phyloP scores from a whole-genome alignment of 2,797 vertebrate species.

The Eidolon dupreanum region DNA sequence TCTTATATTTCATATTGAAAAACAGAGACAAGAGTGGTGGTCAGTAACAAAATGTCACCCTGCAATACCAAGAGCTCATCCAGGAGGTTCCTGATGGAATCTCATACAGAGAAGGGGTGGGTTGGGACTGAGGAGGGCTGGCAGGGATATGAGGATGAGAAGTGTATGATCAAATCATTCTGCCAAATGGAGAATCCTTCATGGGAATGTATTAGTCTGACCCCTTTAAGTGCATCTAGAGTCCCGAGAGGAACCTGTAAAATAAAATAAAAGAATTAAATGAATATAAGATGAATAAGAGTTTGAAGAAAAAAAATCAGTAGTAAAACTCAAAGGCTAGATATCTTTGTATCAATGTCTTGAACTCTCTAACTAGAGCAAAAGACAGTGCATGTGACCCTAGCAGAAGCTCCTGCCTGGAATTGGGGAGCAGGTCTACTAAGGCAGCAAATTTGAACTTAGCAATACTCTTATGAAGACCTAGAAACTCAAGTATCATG shows the following conservation, averaged over 20 bases:
- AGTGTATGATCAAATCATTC: not conserved
- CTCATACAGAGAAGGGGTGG: rapidly evolving
- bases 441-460: not conserved
- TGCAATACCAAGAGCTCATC: no score
- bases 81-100: not conserved
- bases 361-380: not conserved
- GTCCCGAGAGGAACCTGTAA: not conserved
- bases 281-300: not conserved
- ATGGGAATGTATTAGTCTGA: not conserved
- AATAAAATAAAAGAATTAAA: not conserved
- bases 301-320: not conserved
- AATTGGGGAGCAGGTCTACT: not conserved
- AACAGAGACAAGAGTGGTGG: not conserved
- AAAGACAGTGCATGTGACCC: not conserved
- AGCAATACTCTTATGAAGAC: not conserved
- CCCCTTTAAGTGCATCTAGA: not conserved
- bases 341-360: not conserved
- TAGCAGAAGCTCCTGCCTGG: not conserved
- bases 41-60: not conserved
- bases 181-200: not conserved
- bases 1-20: not conserved
- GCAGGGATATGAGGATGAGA: not conserved
- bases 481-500: not conserved
- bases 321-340: not conserved
- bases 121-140: rapidly evolving